Evolutionary conservation across 2,113 vertebrate genomes (phyloP), one percentile per base, ranked within the genome.

Genomic region (Chaetodon auriga): DNA sequence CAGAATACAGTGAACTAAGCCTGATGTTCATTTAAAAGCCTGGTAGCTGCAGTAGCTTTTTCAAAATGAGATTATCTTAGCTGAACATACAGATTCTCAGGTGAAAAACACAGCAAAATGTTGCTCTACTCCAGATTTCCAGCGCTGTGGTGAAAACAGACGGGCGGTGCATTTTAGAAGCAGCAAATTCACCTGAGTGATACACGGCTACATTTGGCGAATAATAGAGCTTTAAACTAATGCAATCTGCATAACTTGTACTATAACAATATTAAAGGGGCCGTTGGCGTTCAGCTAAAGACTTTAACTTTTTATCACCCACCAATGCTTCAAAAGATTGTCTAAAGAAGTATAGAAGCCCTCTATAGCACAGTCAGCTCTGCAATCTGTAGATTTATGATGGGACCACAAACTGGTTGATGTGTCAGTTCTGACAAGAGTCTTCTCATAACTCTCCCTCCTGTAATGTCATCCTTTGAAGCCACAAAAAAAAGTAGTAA

Each of bases 391-490:
- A 46, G 41, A 60, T 57, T 68, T 81, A 63, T 65, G 80, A 54
- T 70, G 35, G 55, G 79, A 63, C 64, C 65, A 70, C 49, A 84
- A 82, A 78, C 46, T 18, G 74, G 54, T 70, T 62, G 49, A 75
- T 38, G 76, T 84, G 76, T 76, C 45, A 68, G 61, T 70, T 85
- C 51, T 78, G 58, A 83, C 75, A 45, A 75, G 30, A 79, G 54
- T 55, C 54, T 51, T 58, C 71, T 60, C 49, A 7, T 58, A 21
- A 51, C 38, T 80, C 38, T 41, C 12, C 30, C 63, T 79, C 21
- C 49, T 58, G 60, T 51, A 76, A 83, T 86, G 70, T 70, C 65
- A 54, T 69, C 55, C 64, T 85, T 85, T 82, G 64, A 89, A 69
- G 63, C 19, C 55, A 25, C 41, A 53, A n/a, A 43, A n/a, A 43